Evolutionary conservation across 2,797 vertebrate species (phyloP).

Genomic region (Rhynchonycteris naso): DNA sequence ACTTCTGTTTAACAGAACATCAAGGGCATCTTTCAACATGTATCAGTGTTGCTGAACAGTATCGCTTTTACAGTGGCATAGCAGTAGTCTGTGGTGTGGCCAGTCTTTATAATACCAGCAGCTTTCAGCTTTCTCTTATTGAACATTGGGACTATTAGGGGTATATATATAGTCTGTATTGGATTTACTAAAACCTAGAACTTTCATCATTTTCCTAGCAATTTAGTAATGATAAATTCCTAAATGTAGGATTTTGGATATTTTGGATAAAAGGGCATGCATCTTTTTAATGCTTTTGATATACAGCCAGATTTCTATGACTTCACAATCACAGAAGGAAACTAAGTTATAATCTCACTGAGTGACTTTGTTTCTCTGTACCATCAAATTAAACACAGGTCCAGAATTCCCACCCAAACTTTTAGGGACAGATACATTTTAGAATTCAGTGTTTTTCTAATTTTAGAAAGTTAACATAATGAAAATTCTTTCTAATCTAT

Average conservation of each 20-base stretch:
- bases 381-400: background rate
- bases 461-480: background rate
- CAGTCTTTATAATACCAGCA: background rate
- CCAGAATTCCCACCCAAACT: background rate
- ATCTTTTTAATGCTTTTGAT: background rate
- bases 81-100: background rate
- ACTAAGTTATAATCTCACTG: background rate
- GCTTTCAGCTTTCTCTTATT: background rate
- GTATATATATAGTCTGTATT: background rate
- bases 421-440: background rate
- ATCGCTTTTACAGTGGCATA: background rate
- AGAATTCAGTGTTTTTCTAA: constrained; percentile 1
- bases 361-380: background rate
- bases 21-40: background rate
- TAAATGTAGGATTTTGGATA: background rate
- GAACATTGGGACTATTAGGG: background rate
- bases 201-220: constrained; percentile 5
- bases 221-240: background rate
- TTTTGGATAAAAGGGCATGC: background rate
- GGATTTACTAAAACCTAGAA: background rate
- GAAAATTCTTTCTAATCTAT: background rate
- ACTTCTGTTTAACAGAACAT: constrained; percentile 23
- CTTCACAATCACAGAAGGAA: background rate
- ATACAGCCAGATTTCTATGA: background rate
- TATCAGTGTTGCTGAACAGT: background rate